Conservation (phyloP, 2,797 vertebrate genomes). For the Thamnophis elegans region DNA sequence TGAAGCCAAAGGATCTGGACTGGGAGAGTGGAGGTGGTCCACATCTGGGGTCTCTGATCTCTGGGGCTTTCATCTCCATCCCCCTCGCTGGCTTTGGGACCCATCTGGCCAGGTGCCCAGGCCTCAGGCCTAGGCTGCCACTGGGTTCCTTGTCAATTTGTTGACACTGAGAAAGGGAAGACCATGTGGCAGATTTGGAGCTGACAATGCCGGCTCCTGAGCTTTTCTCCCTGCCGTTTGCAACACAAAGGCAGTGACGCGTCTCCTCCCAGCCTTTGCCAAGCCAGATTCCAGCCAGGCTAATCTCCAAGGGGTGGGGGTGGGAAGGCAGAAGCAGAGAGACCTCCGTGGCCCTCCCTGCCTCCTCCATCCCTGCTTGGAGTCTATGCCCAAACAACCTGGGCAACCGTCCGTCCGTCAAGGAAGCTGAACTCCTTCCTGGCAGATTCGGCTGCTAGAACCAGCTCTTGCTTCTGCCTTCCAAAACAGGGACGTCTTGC, state of each 20-base stretch:
- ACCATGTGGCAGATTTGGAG: conserved; percentile 20
- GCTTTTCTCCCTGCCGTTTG: conserved; percentile 6
- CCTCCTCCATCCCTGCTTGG: not conserved
- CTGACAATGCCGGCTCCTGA: conserved; percentile 33
- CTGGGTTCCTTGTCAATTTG: not conserved
- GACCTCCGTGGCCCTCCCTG: not conserved
- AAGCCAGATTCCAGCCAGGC: conserved; percentile 38
- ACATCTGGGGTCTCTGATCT: not conserved
- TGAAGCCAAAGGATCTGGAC: not conserved
- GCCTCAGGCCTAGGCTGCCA: not conserved
- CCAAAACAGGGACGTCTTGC: not conserved
- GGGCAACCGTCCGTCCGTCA: not conserved
- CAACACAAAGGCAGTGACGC: conserved; percentile 16
- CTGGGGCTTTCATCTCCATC: not conserved
- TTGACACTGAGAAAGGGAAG: not conserved
- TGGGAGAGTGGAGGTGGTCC: too few relatives aligned
- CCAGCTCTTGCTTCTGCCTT: not conserved
- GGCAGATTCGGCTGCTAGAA: not conserved
- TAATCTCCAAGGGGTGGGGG: conserved; percentile 11
- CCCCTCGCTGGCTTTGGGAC: not conserved
- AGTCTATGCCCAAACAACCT: conserved; percentile 15
- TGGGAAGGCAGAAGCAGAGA: not conserved
- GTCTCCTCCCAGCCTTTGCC: conserved; percentile 20
- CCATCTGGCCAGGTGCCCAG: conserved; percentile 13
- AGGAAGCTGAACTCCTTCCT: not conserved